Evolutionary conservation across 2,797 vertebrate species (phyloP), one percentile per base, ranked within the genome.

Genomic region (Chaetodon trifasciatus): DNA sequence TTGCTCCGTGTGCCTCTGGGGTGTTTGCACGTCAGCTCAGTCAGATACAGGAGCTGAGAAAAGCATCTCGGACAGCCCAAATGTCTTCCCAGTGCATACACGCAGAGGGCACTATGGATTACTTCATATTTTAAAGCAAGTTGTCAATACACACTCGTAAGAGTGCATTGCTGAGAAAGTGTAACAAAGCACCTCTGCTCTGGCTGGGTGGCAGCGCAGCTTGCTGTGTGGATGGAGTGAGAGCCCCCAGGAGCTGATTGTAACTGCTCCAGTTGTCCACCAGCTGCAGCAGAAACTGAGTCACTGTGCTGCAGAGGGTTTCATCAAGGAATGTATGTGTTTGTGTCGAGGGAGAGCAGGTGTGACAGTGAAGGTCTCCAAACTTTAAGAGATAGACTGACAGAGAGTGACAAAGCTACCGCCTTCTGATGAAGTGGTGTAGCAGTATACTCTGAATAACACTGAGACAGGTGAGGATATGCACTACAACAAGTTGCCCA

Each of bases 61-160:
- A 17, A 74, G 72, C 69, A 39, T 66, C 42, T 32, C 8, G 49
- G 63, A 55, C 52, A 65, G 46, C 47, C 32, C 24, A 35, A 44
- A 57, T 19, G 9, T 8, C 28, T 50, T 72, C 58, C 50, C 3
- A 0, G 24, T 13, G 10, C 28, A 53, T 3, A 3, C 62, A 16
- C 21, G 0, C 35, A 0, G 50, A 76, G 23, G 49, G 76, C 61
- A 79, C 58, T 52, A 24, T 13, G 67, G 64, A 66, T 81, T 47
- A 78, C 60, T 61, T 57, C 21, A n/a, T 49, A 61, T 64, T 78
- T 47, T 74, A 74, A 70, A 65, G 39, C 5, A 39, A 40, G 52
- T 57, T 78, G 84, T 83, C 55, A 47, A 50, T 74, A 70, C 70
- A 78, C 40, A 83, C 60, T 63, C 15, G 21, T 73, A 63, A 9